A percentile compares a stretch with the other conserved stretches of the same genome.
These are phyloP conservation scores for Sebastes ruberrimus DNA, from an alignment of 2,797 vertebrate species.

Conservation along the genomic window DNA sequence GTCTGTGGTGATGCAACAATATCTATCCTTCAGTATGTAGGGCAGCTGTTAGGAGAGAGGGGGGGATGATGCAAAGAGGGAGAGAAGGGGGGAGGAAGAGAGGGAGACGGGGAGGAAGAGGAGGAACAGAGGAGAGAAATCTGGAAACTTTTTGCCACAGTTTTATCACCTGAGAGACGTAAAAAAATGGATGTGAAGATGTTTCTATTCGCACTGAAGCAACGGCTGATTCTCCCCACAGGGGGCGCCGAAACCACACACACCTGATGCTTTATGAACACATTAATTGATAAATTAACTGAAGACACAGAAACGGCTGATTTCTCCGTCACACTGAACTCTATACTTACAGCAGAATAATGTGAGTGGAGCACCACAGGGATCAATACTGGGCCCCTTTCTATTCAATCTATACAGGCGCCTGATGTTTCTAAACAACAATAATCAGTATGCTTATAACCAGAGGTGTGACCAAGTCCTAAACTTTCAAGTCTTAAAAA, in stretches of 20 bases:
- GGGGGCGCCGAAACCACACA: background rate
- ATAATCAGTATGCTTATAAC: too few relatives aligned
- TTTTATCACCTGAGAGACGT: background rate
- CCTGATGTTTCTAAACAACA: background rate
- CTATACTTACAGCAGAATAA: too few relatives aligned
- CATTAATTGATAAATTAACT: too few relatives aligned
- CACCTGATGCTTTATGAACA: too few relatives aligned
- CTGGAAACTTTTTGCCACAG: background rate
- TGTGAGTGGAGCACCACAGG: background rate
- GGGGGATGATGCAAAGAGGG: slow-evolving; percentile 19
- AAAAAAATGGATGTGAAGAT: background rate
- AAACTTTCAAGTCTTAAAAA: too few relatives aligned
- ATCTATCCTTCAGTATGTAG: slow-evolving; percentile 52
- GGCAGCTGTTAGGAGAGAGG: slow-evolving; percentile 17
- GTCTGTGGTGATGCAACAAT: slow-evolving; percentile 58
- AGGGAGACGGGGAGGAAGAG: background rate
- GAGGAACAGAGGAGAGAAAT: background rate
- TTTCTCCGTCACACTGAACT: too few relatives aligned
- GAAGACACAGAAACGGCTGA: too few relatives aligned
- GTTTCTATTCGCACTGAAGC: background rate
- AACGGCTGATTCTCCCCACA: background rate
- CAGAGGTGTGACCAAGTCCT: too few relatives aligned
- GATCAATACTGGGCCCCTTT: background rate
- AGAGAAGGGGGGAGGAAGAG: background rate
- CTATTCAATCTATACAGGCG: background rate